Conservation (phyloP, 2,888 invertebrate species). For the Prosopocoilus inquinatus region DNA sequence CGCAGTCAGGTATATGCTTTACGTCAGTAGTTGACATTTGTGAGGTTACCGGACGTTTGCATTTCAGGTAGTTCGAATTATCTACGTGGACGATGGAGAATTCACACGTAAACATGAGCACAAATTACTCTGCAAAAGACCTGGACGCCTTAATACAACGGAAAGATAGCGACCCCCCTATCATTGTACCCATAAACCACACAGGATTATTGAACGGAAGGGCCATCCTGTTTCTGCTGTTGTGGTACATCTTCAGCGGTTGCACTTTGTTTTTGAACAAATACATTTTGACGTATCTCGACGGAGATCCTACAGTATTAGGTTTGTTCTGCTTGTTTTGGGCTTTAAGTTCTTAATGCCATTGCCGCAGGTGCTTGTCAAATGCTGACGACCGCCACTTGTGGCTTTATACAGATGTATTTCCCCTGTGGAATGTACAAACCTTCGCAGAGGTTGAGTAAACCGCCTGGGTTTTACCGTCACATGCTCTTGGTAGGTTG, state of each 20-base stretch:
- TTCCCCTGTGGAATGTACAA: conserved; percentile 72
- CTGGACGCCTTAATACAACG: conserved; percentile 11
- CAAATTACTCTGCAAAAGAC: conserved; percentile 9
- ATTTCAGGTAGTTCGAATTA: conserved; percentile 1
- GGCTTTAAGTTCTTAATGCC: not conserved
- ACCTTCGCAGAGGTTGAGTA: conserved; percentile 55
- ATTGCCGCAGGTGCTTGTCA: conserved; percentile 64
- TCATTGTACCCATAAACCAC: conserved; percentile 5
- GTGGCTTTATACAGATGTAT: conserved; percentile 74
- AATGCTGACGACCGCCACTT: conserved; percentile 70
- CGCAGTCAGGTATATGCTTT: no score
- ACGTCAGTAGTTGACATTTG: no score
- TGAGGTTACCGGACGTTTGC: not conserved
- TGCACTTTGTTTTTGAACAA: conserved; percentile 76
- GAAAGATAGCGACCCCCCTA: conserved; percentile 12
- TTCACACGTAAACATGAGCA: conserved; percentile 7
- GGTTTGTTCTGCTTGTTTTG: conserved; percentile 49
- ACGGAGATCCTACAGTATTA: conserved; percentile 70
- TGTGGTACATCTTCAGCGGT: conserved; percentile 78
- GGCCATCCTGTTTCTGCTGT: conserved; percentile 60
- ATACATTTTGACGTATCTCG: conserved; percentile 69
- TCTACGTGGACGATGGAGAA: conserved; percentile 10
- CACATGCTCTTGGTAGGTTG: conserved; percentile 74
- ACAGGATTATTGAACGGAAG: conserved; percentile 58
- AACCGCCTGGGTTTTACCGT: conserved; percentile 68